Evolutionary conservation across 2,888 invertebrate genomes (phyloP).

Genomic region (Mamestra brassicae): DNA sequence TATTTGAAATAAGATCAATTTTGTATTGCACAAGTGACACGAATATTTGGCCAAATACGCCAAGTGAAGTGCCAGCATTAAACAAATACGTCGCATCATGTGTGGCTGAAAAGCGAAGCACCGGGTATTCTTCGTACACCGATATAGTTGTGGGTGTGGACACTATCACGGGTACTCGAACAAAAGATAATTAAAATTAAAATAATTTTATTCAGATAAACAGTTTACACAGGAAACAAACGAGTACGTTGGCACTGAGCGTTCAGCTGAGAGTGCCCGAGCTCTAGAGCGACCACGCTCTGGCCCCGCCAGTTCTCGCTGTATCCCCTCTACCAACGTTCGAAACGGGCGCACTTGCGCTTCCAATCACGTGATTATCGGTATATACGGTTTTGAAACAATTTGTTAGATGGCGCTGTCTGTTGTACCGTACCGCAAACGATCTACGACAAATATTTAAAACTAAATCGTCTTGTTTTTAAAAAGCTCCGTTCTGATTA

Average conservation of each 20-base stretch:
- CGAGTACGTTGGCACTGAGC: background rate
- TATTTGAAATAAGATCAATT: no score
- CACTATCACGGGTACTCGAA: background rate
- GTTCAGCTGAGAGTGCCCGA: background rate
- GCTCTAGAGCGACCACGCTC: background rate
- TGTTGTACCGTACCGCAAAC: background rate
- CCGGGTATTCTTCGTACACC: background rate
- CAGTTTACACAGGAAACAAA: background rate
- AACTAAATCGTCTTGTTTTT: no score
- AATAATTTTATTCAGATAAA: background rate
- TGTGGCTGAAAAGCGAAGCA: background rate
- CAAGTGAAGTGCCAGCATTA: no score
- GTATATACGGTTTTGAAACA: background rate
- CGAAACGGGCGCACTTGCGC: background rate
- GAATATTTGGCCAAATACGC: no score
- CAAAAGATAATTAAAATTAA: background rate
- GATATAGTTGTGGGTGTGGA: background rate
- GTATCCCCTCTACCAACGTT: background rate
- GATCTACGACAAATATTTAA: background rate
- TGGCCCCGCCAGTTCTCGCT: background rate
- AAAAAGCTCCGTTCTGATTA: no score
- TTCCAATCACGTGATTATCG: background rate
- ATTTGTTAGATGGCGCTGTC: background rate
- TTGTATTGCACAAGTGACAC: no score
- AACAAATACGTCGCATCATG: no score